Conservation (phyloP, 2,888 invertebrate genomes). For the Eupithecia subfuscata region DNA sequence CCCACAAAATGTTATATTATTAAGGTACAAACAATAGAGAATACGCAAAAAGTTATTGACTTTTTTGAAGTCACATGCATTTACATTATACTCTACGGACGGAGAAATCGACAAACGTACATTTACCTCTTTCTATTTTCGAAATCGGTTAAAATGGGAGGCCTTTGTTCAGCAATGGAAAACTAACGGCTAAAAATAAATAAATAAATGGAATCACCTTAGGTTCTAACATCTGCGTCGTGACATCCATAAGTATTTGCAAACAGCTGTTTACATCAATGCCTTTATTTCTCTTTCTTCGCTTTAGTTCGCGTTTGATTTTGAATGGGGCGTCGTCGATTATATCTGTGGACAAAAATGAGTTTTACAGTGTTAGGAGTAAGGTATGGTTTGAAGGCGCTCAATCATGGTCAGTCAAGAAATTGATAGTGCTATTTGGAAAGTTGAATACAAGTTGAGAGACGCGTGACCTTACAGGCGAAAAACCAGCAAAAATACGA, state of each 20-base stretch:
- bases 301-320: conserved; percentile 76
- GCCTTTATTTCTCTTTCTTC: conserved; percentile 81
- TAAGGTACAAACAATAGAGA: too few relatives aligned
- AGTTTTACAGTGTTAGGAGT: neutral
- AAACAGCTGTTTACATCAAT: conserved; percentile 97
- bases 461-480: too few relatives aligned
- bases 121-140: too few relatives aligned
- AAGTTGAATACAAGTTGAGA: neutral
- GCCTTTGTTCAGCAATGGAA: too few relatives aligned
- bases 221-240: conserved; percentile 87
- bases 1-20: too few relatives aligned
- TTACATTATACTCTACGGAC: too few relatives aligned
- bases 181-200: too few relatives aligned
- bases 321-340: conserved; percentile 70
- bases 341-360: conserved; percentile 58
- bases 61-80: too few relatives aligned
- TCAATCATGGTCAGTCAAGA: neutral
- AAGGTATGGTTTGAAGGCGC: neutral
- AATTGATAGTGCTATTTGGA: neutral
- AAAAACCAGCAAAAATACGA: too few relatives aligned
- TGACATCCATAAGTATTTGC: conserved; percentile 95
- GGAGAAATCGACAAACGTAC: too few relatives aligned
- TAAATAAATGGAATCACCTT: conserved; percentile 57
- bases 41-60: too few relatives aligned
- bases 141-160: too few relatives aligned